Evolutionary conservation across 2,888 invertebrate genomes (phyloP).

Genomic region (Brachypalpus laphriformis): DNA sequence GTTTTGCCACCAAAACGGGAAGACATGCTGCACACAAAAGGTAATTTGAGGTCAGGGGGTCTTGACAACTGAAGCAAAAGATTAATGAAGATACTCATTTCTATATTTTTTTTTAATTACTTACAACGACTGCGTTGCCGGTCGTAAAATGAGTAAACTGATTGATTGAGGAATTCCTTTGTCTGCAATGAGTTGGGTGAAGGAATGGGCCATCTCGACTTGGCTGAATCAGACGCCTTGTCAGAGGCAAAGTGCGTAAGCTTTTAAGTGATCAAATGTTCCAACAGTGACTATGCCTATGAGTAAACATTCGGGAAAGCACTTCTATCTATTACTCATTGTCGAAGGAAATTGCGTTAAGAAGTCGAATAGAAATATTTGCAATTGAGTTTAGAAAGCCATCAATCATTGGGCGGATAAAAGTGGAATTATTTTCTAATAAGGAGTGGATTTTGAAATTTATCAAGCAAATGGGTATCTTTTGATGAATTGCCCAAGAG

Average conservation of each 20-base stretch:
- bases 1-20: conserved; percentile 56
- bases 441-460: background rate
- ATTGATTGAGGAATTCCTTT: conserved; percentile 57
- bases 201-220: background rate
- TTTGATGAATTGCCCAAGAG: background rate
- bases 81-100: conserved; percentile 59
- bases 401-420: conserved; percentile 21
- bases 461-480: background rate
- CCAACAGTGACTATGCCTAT: background rate
- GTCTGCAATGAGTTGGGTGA: conserved; percentile 39
- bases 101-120: conserved; percentile 49
- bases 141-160: conserved; percentile 49
- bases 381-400: background rate
- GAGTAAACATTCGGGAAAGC: background rate
- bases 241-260: background rate
- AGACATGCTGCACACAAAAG: conserved; percentile 48
- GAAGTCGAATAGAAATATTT: background rate
- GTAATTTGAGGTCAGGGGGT: conserved; percentile 58
- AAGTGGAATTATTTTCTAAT: conserved; percentile 13
- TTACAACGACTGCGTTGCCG: conserved; percentile 10
- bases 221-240: background rate
- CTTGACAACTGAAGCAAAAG: conserved; percentile 32
- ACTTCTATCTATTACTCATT: conserved; percentile 15
- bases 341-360: background rate
- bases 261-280: conserved; percentile 33